A percentile compares a stretch with the other conserved stretches of the same genome.
Evolutionary conservation across 2,797 vertebrate species (phyloP).

Genomic region (Nyctalus aviator): DNA sequence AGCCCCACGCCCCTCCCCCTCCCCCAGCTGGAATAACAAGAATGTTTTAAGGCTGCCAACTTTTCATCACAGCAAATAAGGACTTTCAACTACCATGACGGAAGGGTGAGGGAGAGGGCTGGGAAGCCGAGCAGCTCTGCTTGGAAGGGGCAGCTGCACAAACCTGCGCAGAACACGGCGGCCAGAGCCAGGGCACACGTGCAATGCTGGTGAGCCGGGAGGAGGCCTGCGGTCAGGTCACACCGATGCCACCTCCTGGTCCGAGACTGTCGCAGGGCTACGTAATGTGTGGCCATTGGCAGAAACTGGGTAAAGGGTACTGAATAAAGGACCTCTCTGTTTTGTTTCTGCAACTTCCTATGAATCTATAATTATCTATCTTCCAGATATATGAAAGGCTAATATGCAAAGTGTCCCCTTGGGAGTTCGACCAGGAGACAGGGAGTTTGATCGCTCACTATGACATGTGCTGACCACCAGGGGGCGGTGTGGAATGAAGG

Average conservation of each 20-base stretch:
- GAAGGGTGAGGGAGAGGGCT: neutral
- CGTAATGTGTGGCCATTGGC: neutral
- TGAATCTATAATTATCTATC: neutral
- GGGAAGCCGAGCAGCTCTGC: neutral
- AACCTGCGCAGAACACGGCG: neutral
- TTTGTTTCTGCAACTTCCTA: slow-evolving; percentile 13
- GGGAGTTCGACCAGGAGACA: too few species aligned
- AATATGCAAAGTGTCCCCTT: too few species aligned
- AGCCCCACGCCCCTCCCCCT: neutral
- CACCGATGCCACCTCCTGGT: too few species aligned
- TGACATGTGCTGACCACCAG: too few species aligned
- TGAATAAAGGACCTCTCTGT: neutral
- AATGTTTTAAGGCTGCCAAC: neutral
- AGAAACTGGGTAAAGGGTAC: neutral
- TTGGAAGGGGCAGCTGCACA: fast-evolving
- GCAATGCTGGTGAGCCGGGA: neutral
- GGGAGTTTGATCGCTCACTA: too few species aligned
- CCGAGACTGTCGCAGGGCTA: neutral
- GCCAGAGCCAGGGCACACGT: neutral
- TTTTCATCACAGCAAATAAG: neutral
- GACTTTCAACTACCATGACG: neutral
- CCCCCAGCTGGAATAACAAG: neutral
- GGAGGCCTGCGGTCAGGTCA: neutral
- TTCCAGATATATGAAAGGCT: too few species aligned
- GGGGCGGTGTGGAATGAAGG: too few species aligned